Conservation (phyloP, 2,797 vertebrate genomes). For the Dendrocincla tyrannina region DNA sequence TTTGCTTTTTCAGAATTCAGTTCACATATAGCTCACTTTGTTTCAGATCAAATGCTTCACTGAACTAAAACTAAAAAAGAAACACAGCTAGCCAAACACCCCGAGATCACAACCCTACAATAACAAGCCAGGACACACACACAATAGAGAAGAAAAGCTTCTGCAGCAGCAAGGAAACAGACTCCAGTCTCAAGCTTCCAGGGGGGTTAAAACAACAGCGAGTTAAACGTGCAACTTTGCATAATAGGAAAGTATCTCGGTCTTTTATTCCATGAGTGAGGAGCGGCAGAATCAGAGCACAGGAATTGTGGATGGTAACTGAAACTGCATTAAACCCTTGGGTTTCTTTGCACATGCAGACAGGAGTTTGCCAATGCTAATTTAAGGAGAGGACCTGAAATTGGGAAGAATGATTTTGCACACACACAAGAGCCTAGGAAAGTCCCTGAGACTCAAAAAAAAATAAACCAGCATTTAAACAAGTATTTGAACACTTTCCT, state of each 20-base stretch:
- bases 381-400: background rate
- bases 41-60: slow-evolving; percentile 45
- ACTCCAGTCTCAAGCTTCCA: slow-evolving; percentile 48
- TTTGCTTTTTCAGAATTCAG: background rate
- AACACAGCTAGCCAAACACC: slow-evolving; percentile 47
- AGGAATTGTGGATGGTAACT: rapidly evolving
- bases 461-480: background rate
- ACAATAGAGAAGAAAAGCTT: slow-evolving; percentile 55
- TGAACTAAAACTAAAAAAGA: slow-evolving; percentile 2
- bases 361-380: background rate
- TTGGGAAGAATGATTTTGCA: background rate
- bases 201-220: slow-evolving; percentile 65
- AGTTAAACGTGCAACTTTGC: slow-evolving; percentile 37
- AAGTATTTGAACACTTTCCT: background rate
- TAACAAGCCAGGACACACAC: slow-evolving; percentile 42
- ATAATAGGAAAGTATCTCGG: background rate
- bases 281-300: background rate
- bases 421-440: background rate
- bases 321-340: background rate
- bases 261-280: background rate
- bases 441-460: background rate
- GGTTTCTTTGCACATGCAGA: background rate
- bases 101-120: slow-evolving; percentile 39
- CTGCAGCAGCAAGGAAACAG: slow-evolving; percentile 61
- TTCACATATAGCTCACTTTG: background rate